Evolutionary conservation across 1,140 invertebrate species (phyloP), one percentile per base, ranked within the genome.

Genomic region (Hydropsyche tenuis): DNA sequence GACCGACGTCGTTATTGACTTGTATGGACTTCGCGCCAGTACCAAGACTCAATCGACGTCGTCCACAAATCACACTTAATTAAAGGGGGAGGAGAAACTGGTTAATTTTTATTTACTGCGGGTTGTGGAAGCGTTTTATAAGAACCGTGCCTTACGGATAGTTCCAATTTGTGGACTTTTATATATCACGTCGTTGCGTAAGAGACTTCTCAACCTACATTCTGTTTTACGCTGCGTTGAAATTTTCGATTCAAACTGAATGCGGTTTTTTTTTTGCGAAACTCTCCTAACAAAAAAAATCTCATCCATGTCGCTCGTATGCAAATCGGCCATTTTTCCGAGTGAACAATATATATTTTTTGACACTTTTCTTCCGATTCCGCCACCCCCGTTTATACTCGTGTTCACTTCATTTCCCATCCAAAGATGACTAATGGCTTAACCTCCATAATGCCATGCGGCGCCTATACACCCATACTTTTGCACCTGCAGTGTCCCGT

Each of bases 351-450:
- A 14, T 60, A 60, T 60, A 9, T 37, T 4, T 60, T 25, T 60
- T 25, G 51, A 53, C 51, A 63, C 20, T 65, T 65, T 65, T 65
- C 20, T 45, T 65, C 63, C 63, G 63, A 65, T 65, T 65, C 63
- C 27, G 63, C 43, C 43, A 43, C 43, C 20, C 42, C 7, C 20
- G 23, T 65, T 65, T 45, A 23, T 22, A 65, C 63, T 43, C 11
- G 56, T 25, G 14, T 18, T 45, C 42, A 25, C 63, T 65, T 70
- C 46, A 70, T 70, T 70, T 70, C 51, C 30, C 30, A 37, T 60
- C 45, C 53, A 42, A 70, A 70, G 56, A 72, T 72, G 70, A 72
- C 70, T 63, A 72, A 72, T 62, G 70, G 63, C 16, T 45, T 42
- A 65, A 65, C 63, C 63, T 43, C 63, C 22, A 45, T 16, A 51